Evolutionary conservation across 2,113 vertebrate genomes (phyloP).

Genomic region (Caretta caretta): DNA sequence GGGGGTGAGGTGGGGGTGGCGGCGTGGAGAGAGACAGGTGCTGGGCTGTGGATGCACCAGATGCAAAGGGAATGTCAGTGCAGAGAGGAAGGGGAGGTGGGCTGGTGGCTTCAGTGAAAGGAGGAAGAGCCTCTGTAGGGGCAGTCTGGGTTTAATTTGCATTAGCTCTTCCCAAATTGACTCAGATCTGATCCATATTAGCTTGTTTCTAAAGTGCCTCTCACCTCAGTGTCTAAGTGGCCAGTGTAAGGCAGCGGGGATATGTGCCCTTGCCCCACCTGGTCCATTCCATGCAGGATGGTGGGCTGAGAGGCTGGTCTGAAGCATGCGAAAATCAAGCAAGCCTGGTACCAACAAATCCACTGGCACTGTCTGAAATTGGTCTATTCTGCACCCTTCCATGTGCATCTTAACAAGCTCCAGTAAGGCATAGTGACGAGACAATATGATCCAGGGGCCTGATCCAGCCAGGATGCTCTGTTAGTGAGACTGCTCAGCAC

Average conservation of each 20-base stretch:
- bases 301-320: neutral
- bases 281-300: neutral
- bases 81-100: neutral
- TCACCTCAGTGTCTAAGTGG: neutral
- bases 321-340: neutral
- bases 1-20: neutral
- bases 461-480: neutral
- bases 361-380: neutral
- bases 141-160: neutral
- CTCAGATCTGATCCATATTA: neutral
- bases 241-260: neutral
- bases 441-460: neutral
- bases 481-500: neutral
- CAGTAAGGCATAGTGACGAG: no score
- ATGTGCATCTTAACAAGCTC: accelerated
- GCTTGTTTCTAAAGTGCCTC: neutral
- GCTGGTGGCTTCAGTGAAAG: neutral
- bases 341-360: neutral
- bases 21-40: neutral
- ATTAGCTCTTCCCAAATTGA: neutral
- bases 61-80: neutral
- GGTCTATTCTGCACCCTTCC: neutral
- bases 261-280: neutral
- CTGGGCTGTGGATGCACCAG: neutral
- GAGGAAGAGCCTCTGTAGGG: neutral